Conservation (phyloP, 2,113 vertebrate genomes). For the Lipophrys pholis region DNA sequence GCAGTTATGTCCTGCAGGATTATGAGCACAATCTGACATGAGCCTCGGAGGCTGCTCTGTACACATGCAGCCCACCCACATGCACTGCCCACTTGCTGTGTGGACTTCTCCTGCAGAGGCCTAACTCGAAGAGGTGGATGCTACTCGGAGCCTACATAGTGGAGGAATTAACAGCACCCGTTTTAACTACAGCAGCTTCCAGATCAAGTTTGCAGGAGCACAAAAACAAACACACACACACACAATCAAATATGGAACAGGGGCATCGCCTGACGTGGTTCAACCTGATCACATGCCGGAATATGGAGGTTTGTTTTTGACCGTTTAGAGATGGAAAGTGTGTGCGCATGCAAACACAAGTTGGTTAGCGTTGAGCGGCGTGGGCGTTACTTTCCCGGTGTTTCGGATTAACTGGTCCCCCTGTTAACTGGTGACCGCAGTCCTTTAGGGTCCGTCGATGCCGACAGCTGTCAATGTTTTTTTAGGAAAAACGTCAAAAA, state of each 20-base stretch:
- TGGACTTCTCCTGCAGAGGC: constrained; percentile 17
- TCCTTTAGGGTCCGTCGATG: too few relatives aligned
- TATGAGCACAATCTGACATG: too few relatives aligned
- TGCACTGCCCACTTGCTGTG: not conserved
- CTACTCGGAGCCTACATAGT: constrained; percentile 27
- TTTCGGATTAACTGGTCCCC: too few relatives aligned
- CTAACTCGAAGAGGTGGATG: too few relatives aligned
- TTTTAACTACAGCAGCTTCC: constrained; percentile 3
- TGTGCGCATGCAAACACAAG: constrained; percentile 8
- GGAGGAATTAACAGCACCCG: constrained; percentile 13
- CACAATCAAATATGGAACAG: not conserved
- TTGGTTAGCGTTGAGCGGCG: constrained; percentile 18
- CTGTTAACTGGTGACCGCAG: too few relatives aligned
- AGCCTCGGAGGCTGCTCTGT: too few relatives aligned
- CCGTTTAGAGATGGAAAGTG: not conserved
- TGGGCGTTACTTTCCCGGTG: constrained; percentile 26
- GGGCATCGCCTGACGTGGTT: too few relatives aligned
- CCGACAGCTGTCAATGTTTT: too few relatives aligned
- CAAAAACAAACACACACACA: not conserved
- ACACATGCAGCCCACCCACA: not conserved
- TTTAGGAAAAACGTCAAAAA: too few relatives aligned
- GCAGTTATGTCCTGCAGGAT: not conserved
- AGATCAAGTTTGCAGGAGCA: not conserved
- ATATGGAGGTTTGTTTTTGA: not conserved
- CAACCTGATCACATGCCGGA: not conserved